A percentile compares a stretch with the other conserved stretches of the same genome.
These are phyloP conservation scores for Pseudochromis fuscus DNA, from an alignment of 2,797 vertebrate genomes.

Conservation along the genomic window DNA sequence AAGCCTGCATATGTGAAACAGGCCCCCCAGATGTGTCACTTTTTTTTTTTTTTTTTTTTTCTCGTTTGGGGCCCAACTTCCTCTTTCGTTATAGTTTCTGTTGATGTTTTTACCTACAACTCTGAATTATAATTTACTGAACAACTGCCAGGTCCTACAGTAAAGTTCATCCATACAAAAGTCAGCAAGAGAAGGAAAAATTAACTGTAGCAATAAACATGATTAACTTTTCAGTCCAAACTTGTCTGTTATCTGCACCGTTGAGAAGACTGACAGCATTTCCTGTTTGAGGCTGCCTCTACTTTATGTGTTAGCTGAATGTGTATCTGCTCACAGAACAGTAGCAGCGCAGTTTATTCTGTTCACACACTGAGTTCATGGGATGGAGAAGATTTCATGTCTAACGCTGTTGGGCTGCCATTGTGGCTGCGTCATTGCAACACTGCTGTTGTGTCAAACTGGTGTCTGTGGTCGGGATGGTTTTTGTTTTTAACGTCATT, in stretches of 20 bases:
- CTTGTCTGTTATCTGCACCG: conserved; percentile 10
- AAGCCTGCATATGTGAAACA: conserved; percentile 46
- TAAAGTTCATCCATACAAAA: not conserved
- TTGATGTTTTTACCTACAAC: not conserved
- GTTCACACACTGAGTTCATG: too few species aligned
- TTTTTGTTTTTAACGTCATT: not conserved
- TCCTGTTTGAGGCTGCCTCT: conserved; percentile 11
- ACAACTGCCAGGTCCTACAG: not conserved
- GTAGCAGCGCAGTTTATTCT: not conserved
- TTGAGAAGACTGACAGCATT: not conserved
- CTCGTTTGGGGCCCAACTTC: conserved; percentile 28
- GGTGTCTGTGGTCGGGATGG: not conserved
- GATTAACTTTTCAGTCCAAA: not conserved
- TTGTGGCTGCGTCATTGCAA: not conserved
- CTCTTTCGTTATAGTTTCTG: not conserved
- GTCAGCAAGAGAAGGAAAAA: not conserved
- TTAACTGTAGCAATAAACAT: not conserved
- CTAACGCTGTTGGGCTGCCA: not conserved
- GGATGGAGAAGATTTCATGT: not conserved
- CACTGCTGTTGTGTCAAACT: not conserved
- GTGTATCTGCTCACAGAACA: not conserved
- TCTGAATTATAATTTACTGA: not conserved
- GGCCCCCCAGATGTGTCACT: too few species aligned
- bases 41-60: not conserved
- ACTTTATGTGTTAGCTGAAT: not conserved